Percentiles rank a stretch among this genome's conserved stretches.
Evolutionary conservation across 2,797 vertebrate genomes (phyloP).

Genomic region (Choloepus didactylus): DNA sequence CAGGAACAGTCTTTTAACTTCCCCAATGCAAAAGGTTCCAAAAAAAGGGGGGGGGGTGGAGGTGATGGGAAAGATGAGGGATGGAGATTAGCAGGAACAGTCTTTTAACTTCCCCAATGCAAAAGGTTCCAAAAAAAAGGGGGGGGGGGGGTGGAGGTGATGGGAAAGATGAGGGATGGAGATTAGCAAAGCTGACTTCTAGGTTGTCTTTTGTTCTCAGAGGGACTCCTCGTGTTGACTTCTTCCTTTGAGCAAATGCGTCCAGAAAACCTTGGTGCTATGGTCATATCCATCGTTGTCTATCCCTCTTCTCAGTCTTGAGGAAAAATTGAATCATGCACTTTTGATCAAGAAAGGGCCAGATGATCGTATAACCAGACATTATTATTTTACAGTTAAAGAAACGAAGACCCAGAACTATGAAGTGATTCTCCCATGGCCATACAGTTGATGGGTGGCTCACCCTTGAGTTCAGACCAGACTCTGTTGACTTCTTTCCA

Average conservation of each 20-base stretch:
- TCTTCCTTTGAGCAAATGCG: background rate
- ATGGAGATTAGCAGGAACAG: background rate
- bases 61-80: background rate
- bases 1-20: background rate
- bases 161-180: background rate
- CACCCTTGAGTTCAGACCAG: background rate
- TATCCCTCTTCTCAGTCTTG: background rate
- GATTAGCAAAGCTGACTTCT: background rate
- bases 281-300: background rate
- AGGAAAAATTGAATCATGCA: background rate
- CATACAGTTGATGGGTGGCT: background rate
- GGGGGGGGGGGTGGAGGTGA: too few species aligned
- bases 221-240: background rate
- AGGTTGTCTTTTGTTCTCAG: background rate
- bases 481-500: background rate
- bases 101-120: background rate
- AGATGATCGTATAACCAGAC: background rate
- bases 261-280: background rate
- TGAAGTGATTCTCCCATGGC: background rate
- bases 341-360: conserved; percentile 18
- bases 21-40: background rate
- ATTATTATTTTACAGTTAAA: conserved; percentile 23
- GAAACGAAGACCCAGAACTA: background rate
- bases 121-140: background rate
- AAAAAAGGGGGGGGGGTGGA: background rate